phyloP scores from a whole-genome alignment of 2,113 vertebrate species.

The Stegastes partitus region DNA sequence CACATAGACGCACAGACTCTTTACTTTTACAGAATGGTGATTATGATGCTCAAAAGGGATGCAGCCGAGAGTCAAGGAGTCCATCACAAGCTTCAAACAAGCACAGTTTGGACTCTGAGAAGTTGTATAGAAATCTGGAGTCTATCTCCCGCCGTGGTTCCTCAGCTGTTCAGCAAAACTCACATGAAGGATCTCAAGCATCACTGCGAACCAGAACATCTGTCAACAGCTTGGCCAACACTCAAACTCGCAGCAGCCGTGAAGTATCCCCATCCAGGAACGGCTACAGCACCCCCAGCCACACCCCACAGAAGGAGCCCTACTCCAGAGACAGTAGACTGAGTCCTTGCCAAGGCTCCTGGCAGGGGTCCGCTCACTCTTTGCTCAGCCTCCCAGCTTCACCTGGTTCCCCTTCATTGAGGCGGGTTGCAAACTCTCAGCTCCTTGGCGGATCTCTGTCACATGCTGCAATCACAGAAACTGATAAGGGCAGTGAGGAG shows the following conservation, averaged over 20 bases:
- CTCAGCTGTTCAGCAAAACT: slow-evolving; percentile 52
- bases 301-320: slow-evolving; percentile 53
- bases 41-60: slow-evolving; percentile 27
- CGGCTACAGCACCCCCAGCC: slow-evolving; percentile 48
- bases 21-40: slow-evolving; percentile 58
- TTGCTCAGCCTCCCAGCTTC: slow-evolving; percentile 65
- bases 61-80: slow-evolving; percentile 66
- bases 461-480: slow-evolving; percentile 47
- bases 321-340: slow-evolving; percentile 64
- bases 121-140: slow-evolving; percentile 83
- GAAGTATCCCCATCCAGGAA: slow-evolving; percentile 75
- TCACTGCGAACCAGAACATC: slow-evolving; percentile 57
- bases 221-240: slow-evolving; percentile 49
- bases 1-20: slow-evolving; percentile 62
- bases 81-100: slow-evolving; percentile 80
- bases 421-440: slow-evolving; percentile 41
- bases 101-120: slow-evolving; percentile 84
- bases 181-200: slow-evolving; percentile 46
- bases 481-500: slow-evolving; percentile 32
- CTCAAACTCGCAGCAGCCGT: slow-evolving; percentile 70
- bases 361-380: slow-evolving; percentile 74
- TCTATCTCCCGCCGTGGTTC: slow-evolving; percentile 77
- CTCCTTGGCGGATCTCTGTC: slow-evolving; percentile 33
- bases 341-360: slow-evolving; percentile 73
- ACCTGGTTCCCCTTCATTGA: slow-evolving; percentile 60